Percentiles rank a stretch among this genome's conserved stretches.
Conservation (phyloP, 2,797 vertebrate genomes). For the Myotis pilosus region DNA sequence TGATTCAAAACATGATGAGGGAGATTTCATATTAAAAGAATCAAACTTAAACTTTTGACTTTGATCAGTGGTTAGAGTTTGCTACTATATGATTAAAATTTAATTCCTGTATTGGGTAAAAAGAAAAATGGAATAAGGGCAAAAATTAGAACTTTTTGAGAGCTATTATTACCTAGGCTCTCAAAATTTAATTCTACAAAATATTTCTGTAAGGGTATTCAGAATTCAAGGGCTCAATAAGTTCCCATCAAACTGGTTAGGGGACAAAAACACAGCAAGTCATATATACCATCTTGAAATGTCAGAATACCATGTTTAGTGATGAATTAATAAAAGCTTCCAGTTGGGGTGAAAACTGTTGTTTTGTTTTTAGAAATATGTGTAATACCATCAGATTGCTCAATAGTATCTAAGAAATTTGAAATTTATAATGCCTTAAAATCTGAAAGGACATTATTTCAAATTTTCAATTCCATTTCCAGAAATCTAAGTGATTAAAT, state of each 20-base stretch:
- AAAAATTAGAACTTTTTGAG: not conserved
- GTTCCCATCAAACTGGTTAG: not conserved
- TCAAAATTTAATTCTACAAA: not conserved
- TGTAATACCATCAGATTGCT: not conserved
- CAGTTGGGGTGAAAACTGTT: fast-evolving
- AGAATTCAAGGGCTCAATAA: not conserved
- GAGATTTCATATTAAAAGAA: not conserved
- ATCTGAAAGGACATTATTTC: not conserved
- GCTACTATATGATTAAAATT: not conserved
- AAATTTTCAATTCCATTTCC: not conserved
- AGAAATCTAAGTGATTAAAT: not conserved
- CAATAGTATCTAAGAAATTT: not conserved
- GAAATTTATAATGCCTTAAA: not conserved
- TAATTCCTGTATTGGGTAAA: not conserved
- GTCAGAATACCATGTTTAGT: not conserved
- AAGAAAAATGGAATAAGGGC: not conserved
- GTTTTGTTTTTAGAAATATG: not conserved
- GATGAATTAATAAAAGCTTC: not conserved
- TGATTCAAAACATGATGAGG: not conserved
- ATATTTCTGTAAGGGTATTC: not conserved
- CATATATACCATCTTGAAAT: not conserved
- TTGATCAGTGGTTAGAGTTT: not conserved
- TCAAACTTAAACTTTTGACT: not conserved
- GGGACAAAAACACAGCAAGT: not conserved
- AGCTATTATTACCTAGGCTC: not conserved